Evolutionary conservation across 2,888 invertebrate genomes (phyloP).

Genomic region (Orchestes rusci): DNA sequence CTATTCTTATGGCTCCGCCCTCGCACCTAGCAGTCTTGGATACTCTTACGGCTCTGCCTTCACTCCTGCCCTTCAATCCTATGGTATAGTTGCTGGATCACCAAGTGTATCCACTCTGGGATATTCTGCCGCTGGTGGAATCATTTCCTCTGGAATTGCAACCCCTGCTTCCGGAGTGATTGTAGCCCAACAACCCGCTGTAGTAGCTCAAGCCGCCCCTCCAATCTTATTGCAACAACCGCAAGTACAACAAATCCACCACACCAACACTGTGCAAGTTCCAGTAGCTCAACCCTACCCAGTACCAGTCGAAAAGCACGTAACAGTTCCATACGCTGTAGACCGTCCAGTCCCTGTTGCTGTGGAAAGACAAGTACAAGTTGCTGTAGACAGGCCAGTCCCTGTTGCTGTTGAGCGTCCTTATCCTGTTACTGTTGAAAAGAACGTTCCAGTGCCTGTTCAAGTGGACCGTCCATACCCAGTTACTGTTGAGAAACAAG

Average conservation of each 20-base stretch:
- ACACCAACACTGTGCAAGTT: slow-evolving; percentile 18
- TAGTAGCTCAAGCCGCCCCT: slow-evolving; percentile 2
- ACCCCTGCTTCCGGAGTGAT: neutral
- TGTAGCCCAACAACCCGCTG: slow-evolving; percentile 11
- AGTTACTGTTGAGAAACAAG: slow-evolving; percentile 47
- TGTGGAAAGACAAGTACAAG: slow-evolving; percentile 16
- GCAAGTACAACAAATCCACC: slow-evolving; percentile 12
- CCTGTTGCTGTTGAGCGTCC: slow-evolving; percentile 18
- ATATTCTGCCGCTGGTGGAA: slow-evolving; percentile 2
- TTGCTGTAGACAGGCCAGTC: slow-evolving; percentile 14
- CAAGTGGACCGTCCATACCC: slow-evolving; percentile 34
- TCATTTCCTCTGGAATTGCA: neutral
- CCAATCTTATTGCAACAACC: slow-evolving; percentile 8
- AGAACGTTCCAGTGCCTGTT: slow-evolving; percentile 13
- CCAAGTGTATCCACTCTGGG: slow-evolving; percentile 5
- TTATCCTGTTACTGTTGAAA: slow-evolving; percentile 14
- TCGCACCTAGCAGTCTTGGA: neutral
- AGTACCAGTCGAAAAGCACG: slow-evolving; percentile 19
- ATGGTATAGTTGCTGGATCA: neutral
- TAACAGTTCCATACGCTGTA: slow-evolving; percentile 16
- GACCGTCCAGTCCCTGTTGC: slow-evolving; percentile 14
- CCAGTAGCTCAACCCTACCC: slow-evolving; percentile 17
- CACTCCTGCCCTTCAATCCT: neutral
- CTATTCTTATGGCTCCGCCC: neutral
- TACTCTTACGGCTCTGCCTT: neutral